Evolutionary conservation across 2,888 invertebrate species (phyloP), one percentile per base, ranked within the genome.

Genomic region (Argyresthia goedartella): DNA sequence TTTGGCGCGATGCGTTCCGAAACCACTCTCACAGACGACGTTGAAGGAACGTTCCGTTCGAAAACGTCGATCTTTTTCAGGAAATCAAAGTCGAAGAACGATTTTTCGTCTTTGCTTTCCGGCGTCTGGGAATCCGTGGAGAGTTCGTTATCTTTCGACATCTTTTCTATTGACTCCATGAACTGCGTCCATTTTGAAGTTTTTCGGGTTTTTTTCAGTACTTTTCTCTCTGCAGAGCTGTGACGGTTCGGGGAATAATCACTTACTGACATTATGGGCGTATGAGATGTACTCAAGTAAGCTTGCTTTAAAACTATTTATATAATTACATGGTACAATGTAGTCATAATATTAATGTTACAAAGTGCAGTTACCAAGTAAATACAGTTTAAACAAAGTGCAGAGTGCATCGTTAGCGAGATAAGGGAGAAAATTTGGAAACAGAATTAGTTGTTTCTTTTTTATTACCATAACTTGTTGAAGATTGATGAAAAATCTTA

Each of bases 171-270:
- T 0, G 78, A 71, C 13, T 77, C 79, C 13, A 78, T 66, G 42
- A 76, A 78, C 33, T 75, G 74, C 0, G 71, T 58, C 78, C 76
- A 77, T 64, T 69, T 76, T 0, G 73, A 66, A 34, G 57, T 57
- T 59, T 60, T 68, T 41, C 55, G 54, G 35, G 43, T 11, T 11
- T 3, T 54, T 46, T 61, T 59, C 42, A 42, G 8, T 53, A 53
- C 6, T 41, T 45, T 16, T 42, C 43, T 52, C 53, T 54, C 9
- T 42, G 45, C 8, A 53, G 57, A 1, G 49, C 36, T 0, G 60
- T 48, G 50, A 1, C 35, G 11, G n/a, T 48, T 52, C 8, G 51
- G 68, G 0, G 74, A 66, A 53, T 78, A 76, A 50, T 80, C 80
- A 0, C 66, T 66, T n/a, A 76, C 67, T 0, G 71, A 76, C 63